Percentiles rank a stretch among this genome's conserved stretches.
These are phyloP conservation scores for Equus przewalskii DNA, from an alignment of 2,113 vertebrate species.

Conservation along the genomic window DNA sequence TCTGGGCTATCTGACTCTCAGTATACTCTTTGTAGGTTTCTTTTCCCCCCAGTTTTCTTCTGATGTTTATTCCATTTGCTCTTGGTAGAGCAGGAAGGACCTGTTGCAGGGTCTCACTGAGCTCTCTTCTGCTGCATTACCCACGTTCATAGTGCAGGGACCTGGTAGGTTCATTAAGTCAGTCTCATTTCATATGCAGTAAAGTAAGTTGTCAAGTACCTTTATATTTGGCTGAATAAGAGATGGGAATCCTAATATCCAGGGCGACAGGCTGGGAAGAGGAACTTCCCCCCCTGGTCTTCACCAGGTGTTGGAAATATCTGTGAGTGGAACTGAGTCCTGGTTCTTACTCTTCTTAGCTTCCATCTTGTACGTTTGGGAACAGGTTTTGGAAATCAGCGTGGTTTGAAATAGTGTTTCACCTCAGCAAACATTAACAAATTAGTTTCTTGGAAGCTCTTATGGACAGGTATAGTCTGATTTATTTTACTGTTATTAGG, in stretches of 20 bases:
- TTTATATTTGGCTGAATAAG: conserved; percentile 31
- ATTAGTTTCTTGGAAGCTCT: neutral
- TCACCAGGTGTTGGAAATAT: neutral
- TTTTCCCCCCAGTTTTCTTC: neutral
- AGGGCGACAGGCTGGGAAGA: neutral
- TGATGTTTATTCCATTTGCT: neutral
- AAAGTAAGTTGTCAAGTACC: neutral
- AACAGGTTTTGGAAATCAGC: neutral
- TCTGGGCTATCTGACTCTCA: neutral
- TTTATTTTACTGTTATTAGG: conserved; percentile 37
- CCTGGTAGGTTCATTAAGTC: neutral
- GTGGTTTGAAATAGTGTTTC: neutral
- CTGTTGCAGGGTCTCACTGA: neutral
- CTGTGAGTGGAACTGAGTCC: neutral
- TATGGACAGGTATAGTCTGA: neutral
- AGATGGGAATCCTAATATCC: neutral
- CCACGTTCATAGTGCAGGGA: neutral
- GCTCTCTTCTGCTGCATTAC: neutral
- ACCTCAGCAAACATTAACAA: conserved; percentile 24
- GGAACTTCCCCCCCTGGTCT: neutral
- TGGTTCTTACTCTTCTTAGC: neutral
- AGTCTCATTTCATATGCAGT: neutral
- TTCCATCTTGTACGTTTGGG: neutral
- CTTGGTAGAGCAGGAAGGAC: neutral
- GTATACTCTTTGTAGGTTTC: neutral